These are phyloP conservation scores for Octopus sinensis DNA, from an alignment of 1,140 invertebrate genomes.

Conservation along the genomic window DNA sequence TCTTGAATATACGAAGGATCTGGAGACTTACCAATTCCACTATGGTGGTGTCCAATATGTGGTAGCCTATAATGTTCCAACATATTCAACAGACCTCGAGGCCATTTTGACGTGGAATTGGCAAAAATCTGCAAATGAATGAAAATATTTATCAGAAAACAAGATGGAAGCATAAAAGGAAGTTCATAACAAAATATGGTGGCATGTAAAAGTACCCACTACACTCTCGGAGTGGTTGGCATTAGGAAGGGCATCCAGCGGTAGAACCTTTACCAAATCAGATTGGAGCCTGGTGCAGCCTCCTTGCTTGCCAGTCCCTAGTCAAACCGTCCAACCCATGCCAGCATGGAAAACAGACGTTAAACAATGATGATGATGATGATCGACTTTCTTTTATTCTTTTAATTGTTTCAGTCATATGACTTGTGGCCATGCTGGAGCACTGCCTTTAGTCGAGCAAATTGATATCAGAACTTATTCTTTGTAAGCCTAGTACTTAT, in stretches of 20 bases:
- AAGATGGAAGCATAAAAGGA: background rate
- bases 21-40: conserved; percentile 56
- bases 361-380: too few species aligned
- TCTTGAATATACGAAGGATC: background rate
- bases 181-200: background rate
- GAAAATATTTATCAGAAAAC: conserved; percentile 1
- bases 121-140: conserved; percentile 42
- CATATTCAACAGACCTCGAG: conserved; percentile 53
- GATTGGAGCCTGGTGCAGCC: background rate
- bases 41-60: conserved; percentile 55
- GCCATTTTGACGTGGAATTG: conserved; percentile 47
- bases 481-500: background rate
- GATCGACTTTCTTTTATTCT: too few species aligned
- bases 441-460: background rate
- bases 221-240: background rate
- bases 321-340: too few species aligned
- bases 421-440: background rate
- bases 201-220: background rate
- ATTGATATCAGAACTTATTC: background rate
- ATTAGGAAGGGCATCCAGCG: background rate
- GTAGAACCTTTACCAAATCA: background rate
- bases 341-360: too few species aligned
- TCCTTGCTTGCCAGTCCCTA: too few species aligned
- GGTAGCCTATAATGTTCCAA: conserved; percentile 43
- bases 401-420: background rate